phyloP scores from a whole-genome alignment of 2,888 invertebrate species.

The Drosophila suboccidentalis region DNA sequence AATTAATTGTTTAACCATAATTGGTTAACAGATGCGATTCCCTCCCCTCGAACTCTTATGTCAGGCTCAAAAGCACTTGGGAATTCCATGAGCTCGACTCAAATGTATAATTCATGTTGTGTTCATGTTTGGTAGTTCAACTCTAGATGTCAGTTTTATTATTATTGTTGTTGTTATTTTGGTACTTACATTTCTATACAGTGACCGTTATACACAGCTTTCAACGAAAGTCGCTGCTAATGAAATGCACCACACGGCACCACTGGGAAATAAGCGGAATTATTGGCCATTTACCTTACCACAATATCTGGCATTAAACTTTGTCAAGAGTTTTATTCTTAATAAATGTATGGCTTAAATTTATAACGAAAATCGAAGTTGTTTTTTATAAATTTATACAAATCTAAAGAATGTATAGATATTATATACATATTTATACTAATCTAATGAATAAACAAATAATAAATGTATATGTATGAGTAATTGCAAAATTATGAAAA shows the following conservation, averaged over 20 bases:
- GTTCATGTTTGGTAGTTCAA: slow-evolving; percentile 16
- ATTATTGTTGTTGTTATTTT: not conserved
- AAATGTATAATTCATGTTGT: slow-evolving; percentile 43
- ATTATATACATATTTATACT: too few relatives aligned
- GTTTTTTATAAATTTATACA: too few relatives aligned
- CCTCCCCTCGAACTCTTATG: slow-evolving; percentile 2
- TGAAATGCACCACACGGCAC: not conserved
- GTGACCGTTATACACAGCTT: not conserved
- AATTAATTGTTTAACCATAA: slow-evolving; percentile 54
- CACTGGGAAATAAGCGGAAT: slow-evolving; percentile 24
- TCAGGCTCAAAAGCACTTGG: slow-evolving; percentile 19
- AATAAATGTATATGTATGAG: too few relatives aligned
- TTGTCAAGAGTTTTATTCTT: not conserved
- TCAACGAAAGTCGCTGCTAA: not conserved
- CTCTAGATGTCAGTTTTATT: not conserved
- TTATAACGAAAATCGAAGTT: too few relatives aligned
- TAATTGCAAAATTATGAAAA: too few relatives aligned
- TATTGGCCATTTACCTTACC: not conserved
- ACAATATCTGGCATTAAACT: slow-evolving; percentile 1
- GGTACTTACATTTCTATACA: slow-evolving; percentile 1
- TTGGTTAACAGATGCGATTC: slow-evolving; percentile 19
- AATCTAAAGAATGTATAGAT: too few relatives aligned
- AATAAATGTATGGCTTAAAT: not conserved
- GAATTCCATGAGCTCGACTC: slow-evolving; percentile 22
- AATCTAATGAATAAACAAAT: too few relatives aligned